Conservation (phyloP, 2,888 invertebrate species). For the Agrotis ipsilon region DNA sequence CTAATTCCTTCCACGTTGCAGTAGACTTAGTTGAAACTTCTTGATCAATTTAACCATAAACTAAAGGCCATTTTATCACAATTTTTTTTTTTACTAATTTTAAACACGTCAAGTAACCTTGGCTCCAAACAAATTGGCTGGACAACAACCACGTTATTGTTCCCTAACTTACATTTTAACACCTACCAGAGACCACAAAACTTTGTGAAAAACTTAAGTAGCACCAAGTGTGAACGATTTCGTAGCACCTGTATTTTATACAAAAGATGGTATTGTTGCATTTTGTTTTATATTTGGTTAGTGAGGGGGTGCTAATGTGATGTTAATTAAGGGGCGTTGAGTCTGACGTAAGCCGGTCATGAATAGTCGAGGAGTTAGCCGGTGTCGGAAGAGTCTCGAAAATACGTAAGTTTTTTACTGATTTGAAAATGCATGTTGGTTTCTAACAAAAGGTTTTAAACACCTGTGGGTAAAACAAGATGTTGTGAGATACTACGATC, state of each 20-base stretch:
- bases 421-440: slow-evolving; percentile 8
- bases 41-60: not conserved
- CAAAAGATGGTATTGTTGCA: slow-evolving; percentile 65
- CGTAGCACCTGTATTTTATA: slow-evolving; percentile 53
- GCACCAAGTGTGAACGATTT: slow-evolving; percentile 45
- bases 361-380: slow-evolving; percentile 46
- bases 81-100: slow-evolving; percentile 29
- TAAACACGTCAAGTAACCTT: slow-evolving; percentile 6
- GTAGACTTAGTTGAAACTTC: not conserved
- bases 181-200: slow-evolving; percentile 24
- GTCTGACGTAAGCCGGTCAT: slow-evolving; percentile 48
- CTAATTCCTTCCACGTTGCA: not conserved
- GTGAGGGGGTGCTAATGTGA: slow-evolving; percentile 49
- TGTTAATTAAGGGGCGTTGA: slow-evolving; percentile 53
- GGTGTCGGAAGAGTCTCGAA: slow-evolving; percentile 13
- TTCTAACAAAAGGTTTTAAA: not conserved
- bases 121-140: slow-evolving; percentile 39
- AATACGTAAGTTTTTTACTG: slow-evolving; percentile 13
- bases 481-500: no score
- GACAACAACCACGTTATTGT: slow-evolving; percentile 49
- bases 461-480: slow-evolving; percentile 9
- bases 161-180: slow-evolving; percentile 44
- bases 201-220: slow-evolving; percentile 47
- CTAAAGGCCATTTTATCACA: not conserved
- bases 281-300: slow-evolving; percentile 62